Evolutionary conservation across 2,797 vertebrate genomes (phyloP), one percentile per base, ranked within the genome.

Genomic region (Delichon dasypus): DNA sequence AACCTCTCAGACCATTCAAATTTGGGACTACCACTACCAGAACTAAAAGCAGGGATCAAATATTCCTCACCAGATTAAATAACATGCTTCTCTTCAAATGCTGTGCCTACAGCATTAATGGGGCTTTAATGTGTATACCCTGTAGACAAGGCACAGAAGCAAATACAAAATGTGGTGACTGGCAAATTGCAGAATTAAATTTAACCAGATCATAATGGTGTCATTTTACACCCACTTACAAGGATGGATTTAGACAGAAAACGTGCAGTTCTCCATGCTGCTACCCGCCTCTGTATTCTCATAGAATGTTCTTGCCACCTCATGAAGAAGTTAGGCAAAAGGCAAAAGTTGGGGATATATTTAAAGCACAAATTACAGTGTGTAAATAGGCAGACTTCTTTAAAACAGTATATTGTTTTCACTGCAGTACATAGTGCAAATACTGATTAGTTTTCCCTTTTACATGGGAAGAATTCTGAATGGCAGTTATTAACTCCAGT

Each of bases 11-110:
- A 81, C 36, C 88, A 38, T 76, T 53, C 32, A 64, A 85, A 50
- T 87, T 85, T 94, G 44, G 25, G 68, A 73, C 74, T 73, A 66
- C 73, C 38, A 70, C 44, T 62, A 85, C 88, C 55, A 92, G 38
- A 94, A 42, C 70, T 93, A 95, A 95, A 90, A 84, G 40, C 40
- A 79, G 32, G 71, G 78, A 93, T 96, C 90, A 94, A 87, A 93
- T 95, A 87, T 95, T 87, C 55, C 42, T 94, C 93, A 94, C 74
- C 29, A 82, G 86, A 88, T 93, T 86, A 81, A 95, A 79, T 88
- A 90, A 88, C 93, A 90, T 66, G 51, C 36, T 80, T 71, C 84
- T 75, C 67, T 68, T 66, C 42, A 83, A 89, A 81, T 1, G 1
- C 34, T 75, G 30, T 83, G 80, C 60, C 67, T 91, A 30, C 13